Percentiles rank a stretch among this genome's conserved stretches.
Evolutionary conservation across 37 sponge, comb jelly and placozoan species (phyloP).

Genomic region (Ianthella basta): DNA sequence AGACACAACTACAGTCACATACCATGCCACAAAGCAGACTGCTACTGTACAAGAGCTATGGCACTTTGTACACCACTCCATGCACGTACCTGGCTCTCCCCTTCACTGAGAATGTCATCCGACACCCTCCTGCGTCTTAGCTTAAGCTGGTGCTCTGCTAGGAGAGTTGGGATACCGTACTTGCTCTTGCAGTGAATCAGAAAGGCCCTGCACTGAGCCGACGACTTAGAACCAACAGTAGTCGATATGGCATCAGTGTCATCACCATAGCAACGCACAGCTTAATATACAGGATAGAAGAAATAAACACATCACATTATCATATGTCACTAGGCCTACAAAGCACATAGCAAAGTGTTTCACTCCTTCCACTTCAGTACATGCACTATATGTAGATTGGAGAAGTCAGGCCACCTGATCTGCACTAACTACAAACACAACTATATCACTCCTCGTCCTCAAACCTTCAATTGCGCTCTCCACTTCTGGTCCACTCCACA

Average conservation of each 20-base stretch:
- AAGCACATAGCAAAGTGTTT: not conserved
- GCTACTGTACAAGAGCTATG: too few species aligned
- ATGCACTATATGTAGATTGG: too few species aligned
- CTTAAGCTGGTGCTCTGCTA: conserved; percentile 49
- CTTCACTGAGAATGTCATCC: conserved; percentile 12
- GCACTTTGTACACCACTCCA: too few species aligned
- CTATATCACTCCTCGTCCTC: too few species aligned
- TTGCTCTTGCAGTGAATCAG: conserved; percentile 77
- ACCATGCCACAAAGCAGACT: too few species aligned
- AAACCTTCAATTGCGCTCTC: not conserved
- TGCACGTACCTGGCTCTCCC: not conserved
- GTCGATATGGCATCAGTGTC: conserved; percentile 56
- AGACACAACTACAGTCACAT: too few species aligned
- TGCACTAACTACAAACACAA: too few species aligned
- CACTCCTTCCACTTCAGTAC: too few species aligned
- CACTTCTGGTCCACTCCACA: conserved; percentile 18
- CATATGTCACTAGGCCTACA: too few species aligned
- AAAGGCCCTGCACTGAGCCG: conserved; percentile 68
- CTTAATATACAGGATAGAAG: not conserved
- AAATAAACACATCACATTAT: too few species aligned
- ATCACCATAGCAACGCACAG: conserved; percentile 52
- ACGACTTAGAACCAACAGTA: conserved; percentile 54
- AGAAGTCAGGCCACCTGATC: too few species aligned
- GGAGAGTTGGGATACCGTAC: conserved; percentile 52
- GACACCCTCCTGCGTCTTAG: conserved; percentile 10